Conservation (phyloP, 1,140 invertebrate species). For the Arion vulgaris region DNA sequence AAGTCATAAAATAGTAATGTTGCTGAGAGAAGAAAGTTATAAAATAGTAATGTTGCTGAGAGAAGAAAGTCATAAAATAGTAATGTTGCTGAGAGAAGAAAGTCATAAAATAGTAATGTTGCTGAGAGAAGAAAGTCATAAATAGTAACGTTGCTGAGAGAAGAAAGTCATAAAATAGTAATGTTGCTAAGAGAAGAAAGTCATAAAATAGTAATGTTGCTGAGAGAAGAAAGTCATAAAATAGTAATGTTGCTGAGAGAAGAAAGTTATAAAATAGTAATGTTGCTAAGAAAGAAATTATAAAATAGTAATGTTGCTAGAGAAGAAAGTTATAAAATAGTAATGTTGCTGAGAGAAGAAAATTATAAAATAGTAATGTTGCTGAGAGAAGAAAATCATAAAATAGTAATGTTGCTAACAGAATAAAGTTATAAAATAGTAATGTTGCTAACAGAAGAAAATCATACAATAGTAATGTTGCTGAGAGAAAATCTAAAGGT, state of each 20-base stretch:
- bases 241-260: neutral
- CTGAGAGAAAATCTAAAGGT: no score
- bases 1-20: slow-evolving; percentile 44
- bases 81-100: neutral
- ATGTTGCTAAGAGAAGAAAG: neutral
- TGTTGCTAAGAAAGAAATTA: slow-evolving; percentile 39
- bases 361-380: slow-evolving; percentile 42
- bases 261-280: slow-evolving; percentile 46
- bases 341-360: neutral
- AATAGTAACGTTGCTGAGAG: neutral
- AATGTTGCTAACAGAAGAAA: neutral
- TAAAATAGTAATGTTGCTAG: neutral
- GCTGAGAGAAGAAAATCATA: slow-evolving; percentile 44
- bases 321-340: slow-evolving; percentile 43
- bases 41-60: neutral
- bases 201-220: slow-evolving; percentile 40
- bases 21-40: slow-evolving; percentile 40
- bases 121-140: neutral
- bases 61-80: slow-evolving; percentile 46
- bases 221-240: slow-evolving; percentile 46
- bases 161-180: slow-evolving; percentile 45
- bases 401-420: neutral
- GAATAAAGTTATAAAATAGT: slow-evolving; percentile 45
- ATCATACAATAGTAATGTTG: slow-evolving; percentile 39
- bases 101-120: slow-evolving; percentile 42